Evolutionary conservation across 2,888 invertebrate species (phyloP).

Genomic region (Pocota personata): DNA sequence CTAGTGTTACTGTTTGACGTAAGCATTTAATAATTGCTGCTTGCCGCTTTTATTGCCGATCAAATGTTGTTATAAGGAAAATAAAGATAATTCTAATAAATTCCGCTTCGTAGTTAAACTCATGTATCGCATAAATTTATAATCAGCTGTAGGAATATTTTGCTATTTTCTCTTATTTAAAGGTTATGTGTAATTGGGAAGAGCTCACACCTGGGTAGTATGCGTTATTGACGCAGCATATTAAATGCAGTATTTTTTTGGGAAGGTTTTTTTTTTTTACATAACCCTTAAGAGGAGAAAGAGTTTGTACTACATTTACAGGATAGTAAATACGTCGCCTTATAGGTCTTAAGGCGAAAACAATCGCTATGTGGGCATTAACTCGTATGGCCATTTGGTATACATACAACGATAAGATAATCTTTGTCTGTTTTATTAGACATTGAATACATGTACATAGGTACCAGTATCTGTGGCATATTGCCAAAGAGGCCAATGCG

Average conservation of each 20-base stretch:
- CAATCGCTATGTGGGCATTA: too few relatives aligned
- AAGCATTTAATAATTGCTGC: background rate
- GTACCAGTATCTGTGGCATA: background rate
- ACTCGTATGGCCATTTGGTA: too few relatives aligned
- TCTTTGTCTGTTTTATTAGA: background rate
- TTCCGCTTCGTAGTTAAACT: background rate
- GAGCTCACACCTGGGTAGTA: too few relatives aligned
- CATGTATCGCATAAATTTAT: background rate
- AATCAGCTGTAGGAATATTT: background rate
- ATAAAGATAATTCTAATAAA: background rate
- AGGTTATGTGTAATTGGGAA: background rate
- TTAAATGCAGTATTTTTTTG: too few relatives aligned
- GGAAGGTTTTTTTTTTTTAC: too few relatives aligned
- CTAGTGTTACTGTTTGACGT: background rate
- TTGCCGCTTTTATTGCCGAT: background rate
- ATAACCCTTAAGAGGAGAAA: too few relatives aligned
- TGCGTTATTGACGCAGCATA: too few relatives aligned
- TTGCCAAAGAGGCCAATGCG: background rate
- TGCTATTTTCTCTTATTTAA: background rate
- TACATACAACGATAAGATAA: too few relatives aligned
- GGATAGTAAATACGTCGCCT: too few relatives aligned
- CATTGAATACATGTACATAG: too few relatives aligned
- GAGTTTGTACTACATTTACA: too few relatives aligned
- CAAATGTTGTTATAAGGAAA: background rate
- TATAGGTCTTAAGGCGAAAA: too few relatives aligned